These are phyloP conservation scores for Pocillopora damicornis DNA, from an alignment of 64 coral and sea anemone species.

Conservation along the genomic window DNA sequence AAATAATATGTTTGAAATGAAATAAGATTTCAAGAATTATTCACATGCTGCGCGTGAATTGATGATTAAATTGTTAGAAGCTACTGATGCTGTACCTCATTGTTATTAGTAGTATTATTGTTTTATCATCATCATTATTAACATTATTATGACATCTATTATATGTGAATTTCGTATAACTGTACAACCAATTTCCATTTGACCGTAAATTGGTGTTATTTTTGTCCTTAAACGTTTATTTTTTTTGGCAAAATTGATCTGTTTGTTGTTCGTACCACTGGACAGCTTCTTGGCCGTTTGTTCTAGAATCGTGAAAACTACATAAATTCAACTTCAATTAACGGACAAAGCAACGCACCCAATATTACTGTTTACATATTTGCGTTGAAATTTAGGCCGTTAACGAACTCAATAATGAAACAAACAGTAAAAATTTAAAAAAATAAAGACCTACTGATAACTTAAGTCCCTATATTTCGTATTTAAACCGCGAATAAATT, in stretches of 20 bases:
- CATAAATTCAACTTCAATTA: background rate
- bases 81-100: background rate
- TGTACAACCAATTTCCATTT: background rate
- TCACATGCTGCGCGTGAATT: slow-evolving; percentile 43
- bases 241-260: slow-evolving; percentile 4
- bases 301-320: background rate
- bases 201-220: slow-evolving; percentile 27
- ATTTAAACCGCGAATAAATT: background rate
- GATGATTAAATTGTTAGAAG: slow-evolving; percentile 23
- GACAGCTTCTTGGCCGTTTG: background rate
- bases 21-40: slow-evolving; percentile 36
- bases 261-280: background rate
- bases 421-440: background rate
- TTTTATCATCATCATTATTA: background rate
- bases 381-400: background rate
- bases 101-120: background rate
- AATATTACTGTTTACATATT: background rate
- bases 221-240: slow-evolving; percentile 37
- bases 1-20: slow-evolving; percentile 28
- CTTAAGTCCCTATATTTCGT: background rate
- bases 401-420: background rate
- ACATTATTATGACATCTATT: slow-evolving; percentile 9
- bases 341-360: background rate
- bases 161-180: background rate
- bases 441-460: background rate